These are phyloP conservation scores for Halcyon senegalensis DNA, from an alignment of 2,113 vertebrate species.

Conservation along the genomic window DNA sequence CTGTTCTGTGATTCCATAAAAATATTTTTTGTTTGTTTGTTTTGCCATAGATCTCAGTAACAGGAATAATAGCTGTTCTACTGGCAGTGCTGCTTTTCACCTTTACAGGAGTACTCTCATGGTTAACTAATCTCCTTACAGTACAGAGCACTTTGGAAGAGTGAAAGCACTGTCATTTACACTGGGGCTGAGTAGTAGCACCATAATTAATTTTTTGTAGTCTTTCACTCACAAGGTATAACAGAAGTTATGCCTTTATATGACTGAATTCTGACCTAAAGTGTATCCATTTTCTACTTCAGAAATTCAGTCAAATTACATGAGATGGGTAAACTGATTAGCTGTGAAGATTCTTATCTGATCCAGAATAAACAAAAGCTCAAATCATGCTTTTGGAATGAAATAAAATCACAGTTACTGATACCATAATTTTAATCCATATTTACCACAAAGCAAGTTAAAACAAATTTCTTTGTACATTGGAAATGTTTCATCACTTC, in stretches of 20 bases:
- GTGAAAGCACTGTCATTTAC: background rate
- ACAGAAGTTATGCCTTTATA: background rate
- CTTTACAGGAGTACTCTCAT: background rate
- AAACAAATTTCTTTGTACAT: background rate
- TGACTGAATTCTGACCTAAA: background rate
- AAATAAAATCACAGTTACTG: background rate
- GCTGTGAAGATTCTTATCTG: background rate
- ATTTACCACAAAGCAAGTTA: background rate
- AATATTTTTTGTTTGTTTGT: background rate
- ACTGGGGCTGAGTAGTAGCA: background rate
- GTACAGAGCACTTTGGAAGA: background rate
- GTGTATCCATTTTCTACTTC: background rate
- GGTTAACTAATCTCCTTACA: background rate
- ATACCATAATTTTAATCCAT: background rate
- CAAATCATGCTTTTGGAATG: background rate
- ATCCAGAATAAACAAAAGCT: background rate
- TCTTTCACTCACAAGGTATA: background rate
- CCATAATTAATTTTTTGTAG: background rate
- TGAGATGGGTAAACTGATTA: background rate
- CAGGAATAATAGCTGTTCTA: background rate
- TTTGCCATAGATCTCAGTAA: background rate
- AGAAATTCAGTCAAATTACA: background rate
- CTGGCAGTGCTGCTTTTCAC: background rate
- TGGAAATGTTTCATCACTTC: background rate
- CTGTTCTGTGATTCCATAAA: background rate